Evolutionary conservation across 2,888 invertebrate species (phyloP), one percentile per base, ranked within the genome.

Genomic region (Nymphalis urticae): DNA sequence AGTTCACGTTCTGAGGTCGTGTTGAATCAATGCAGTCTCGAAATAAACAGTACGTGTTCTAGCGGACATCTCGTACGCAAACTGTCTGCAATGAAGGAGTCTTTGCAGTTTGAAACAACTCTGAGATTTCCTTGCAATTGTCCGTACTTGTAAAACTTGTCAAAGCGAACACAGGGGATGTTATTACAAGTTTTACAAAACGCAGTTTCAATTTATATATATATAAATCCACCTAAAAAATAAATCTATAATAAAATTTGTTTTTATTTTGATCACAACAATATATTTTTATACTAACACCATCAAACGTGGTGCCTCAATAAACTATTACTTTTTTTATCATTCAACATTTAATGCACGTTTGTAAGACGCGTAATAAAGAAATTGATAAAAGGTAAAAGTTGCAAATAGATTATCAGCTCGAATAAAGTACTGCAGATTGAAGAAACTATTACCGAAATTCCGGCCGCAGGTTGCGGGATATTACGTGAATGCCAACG

Each of bases 31-130:
- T 67, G 27, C 48, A 62, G 56, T 58, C 67, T 50, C 56, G 50
- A 50, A 67, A 67, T 62, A 67, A 67, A 66, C 66, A 54, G 53
- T 48, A 56, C 42, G 67, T 56, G 58, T 58, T 42, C 36, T 27
- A 67, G 56, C 67, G 67, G 62, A 62, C 67, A 62, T 56, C 62
- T 67, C 62, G 67, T 62, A 67, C 56, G 56, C 56, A 67, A 62
- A 67, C 62, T 67, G 56, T 58, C 50, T 48, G 50, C 56, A 48
- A 62, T 66, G 54, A 36, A 48, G 53, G 19, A 42, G 21, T 32
- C 50, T 62, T 19, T 48, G 24, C 62, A 67, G 66, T 56, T 62
- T 16, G 36, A 50, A 48, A 19, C 58, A 36, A 19, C 32, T 62
- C 65, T 56, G 21, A 36, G 27, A 62, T 42, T 51, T 63, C 21